phyloP scores from a whole-genome alignment of 2,797 vertebrate genomes.

The Schizothorax lantsangensis region DNA sequence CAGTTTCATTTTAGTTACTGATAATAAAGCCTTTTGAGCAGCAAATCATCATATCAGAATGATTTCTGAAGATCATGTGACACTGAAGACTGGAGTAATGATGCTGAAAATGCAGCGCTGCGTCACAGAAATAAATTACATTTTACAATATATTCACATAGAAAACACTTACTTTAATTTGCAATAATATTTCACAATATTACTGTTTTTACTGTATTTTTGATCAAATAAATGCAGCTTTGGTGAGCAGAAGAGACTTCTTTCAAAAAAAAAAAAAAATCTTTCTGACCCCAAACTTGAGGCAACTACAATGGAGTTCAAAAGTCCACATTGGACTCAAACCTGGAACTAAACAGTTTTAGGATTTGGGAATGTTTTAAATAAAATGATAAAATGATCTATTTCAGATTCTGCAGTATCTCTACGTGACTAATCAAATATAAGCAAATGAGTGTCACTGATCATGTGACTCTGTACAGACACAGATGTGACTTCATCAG shows the following conservation, averaged over 20 bases:
- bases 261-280: neutral
- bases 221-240: neutral
- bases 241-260: neutral
- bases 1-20: neutral
- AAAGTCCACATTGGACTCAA: neutral
- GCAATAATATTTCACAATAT: neutral
- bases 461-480: neutral
- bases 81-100: slow-evolving; percentile 3
- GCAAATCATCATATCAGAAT: neutral
- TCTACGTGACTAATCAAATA: neutral
- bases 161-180: neutral
- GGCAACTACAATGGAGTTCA: too few relatives aligned
- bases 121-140: neutral
- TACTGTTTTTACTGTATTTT: neutral
- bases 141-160: neutral
- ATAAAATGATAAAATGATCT: neutral
- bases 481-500: neutral
- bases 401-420: neutral
- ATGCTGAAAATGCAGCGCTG: neutral
- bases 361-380: neutral
- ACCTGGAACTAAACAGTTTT: neutral
- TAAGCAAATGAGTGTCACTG: neutral
- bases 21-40: too few relatives aligned
- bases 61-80: slow-evolving; percentile 1
- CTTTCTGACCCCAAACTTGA: too few relatives aligned